Evolutionary conservation across 2,888 invertebrate species (phyloP).

Genomic region (Andrena bucephala): DNA sequence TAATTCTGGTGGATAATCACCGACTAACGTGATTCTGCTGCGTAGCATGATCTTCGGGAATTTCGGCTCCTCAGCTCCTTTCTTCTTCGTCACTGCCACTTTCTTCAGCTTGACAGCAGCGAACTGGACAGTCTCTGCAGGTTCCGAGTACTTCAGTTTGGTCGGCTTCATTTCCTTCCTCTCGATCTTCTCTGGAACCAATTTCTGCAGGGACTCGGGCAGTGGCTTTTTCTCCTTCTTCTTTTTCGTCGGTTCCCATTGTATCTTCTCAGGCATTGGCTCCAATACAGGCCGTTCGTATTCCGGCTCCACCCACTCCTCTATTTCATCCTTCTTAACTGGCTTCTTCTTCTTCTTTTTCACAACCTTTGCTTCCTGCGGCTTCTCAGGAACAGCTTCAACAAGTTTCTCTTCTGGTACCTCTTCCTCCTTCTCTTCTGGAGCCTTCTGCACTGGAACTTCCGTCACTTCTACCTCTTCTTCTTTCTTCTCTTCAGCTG

Average conservation of each 20-base stretch:
- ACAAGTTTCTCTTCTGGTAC: constrained; percentile 65
- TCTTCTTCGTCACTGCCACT: constrained; percentile 86
- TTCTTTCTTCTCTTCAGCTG: constrained; percentile 72
- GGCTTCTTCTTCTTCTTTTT: constrained; percentile 80
- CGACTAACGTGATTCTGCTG: constrained; percentile 88
- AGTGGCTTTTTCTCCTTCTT: constrained; percentile 75
- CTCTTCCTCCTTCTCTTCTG: constrained; percentile 66
- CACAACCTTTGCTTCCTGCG: constrained; percentile 76
- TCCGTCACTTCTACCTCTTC: constrained; percentile 74
- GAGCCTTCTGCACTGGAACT: constrained; percentile 66
- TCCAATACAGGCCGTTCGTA: constrained; percentile 83
- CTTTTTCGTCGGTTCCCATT: constrained; percentile 79
- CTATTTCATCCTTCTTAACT: constrained; percentile 80
- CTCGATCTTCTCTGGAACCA: constrained; percentile 87
- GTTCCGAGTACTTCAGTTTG: constrained; percentile 88
- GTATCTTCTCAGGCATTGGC: constrained; percentile 83
- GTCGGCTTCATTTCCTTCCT: constrained; percentile 87
- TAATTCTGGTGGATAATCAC: constrained; percentile 88
- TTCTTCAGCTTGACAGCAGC: constrained; percentile 90
- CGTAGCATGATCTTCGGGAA: constrained; percentile 90
- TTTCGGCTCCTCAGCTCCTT: constrained; percentile 82
- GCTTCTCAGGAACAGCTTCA: constrained; percentile 55
- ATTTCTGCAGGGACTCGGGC: constrained; percentile 72
- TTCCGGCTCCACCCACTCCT: constrained; percentile 82
- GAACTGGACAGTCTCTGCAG: constrained; percentile 87